phyloP scores from a whole-genome alignment of 2,888 invertebrate species.

The Sphaerophoria taeniata region DNA sequence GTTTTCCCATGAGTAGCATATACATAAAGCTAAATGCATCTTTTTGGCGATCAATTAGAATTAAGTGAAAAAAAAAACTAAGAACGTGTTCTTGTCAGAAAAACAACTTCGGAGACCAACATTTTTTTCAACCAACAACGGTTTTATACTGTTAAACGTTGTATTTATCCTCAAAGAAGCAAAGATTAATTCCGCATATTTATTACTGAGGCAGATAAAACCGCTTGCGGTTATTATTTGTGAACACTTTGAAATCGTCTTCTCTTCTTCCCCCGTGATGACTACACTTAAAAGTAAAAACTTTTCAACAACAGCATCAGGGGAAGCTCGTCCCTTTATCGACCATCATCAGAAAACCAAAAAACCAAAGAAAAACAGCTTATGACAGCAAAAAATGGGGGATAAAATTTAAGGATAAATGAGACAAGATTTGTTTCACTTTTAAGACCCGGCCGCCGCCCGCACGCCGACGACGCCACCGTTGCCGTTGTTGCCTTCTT shows the following conservation, averaged over 20 bases:
- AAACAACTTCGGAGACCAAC: no score
- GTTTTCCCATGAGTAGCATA: no score
- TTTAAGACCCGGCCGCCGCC: conserved; percentile 13
- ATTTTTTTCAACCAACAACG: background rate
- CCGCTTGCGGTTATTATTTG: conserved; percentile 41
- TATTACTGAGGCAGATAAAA: conserved; percentile 39
- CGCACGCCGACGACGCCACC: background rate
- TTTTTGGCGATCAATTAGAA: no score
- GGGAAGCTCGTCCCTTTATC: conserved; percentile 24
- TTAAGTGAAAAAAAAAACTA: no score
- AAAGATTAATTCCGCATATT: conserved; percentile 54
- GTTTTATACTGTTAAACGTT: conserved; percentile 24
- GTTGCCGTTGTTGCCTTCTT: background rate
- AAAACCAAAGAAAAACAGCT: conserved; percentile 36
- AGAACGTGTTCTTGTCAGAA: no score
- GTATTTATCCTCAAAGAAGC: conserved; percentile 36
- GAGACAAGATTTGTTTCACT: conserved; percentile 64
- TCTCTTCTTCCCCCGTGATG: conserved; percentile 4
- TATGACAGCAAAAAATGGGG: conserved; percentile 66
- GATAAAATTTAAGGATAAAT: conserved; percentile 63
- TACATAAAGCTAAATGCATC: no score
- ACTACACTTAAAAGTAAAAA: conserved; percentile 23
- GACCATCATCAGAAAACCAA: conserved; percentile 27
- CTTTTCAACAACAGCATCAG: conserved; percentile 37
- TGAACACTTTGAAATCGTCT: conserved; percentile 44